These are phyloP conservation scores for Pipistrellus pygmaeus DNA, from an alignment of 2,797 vertebrate species.

Conservation along the genomic window DNA sequence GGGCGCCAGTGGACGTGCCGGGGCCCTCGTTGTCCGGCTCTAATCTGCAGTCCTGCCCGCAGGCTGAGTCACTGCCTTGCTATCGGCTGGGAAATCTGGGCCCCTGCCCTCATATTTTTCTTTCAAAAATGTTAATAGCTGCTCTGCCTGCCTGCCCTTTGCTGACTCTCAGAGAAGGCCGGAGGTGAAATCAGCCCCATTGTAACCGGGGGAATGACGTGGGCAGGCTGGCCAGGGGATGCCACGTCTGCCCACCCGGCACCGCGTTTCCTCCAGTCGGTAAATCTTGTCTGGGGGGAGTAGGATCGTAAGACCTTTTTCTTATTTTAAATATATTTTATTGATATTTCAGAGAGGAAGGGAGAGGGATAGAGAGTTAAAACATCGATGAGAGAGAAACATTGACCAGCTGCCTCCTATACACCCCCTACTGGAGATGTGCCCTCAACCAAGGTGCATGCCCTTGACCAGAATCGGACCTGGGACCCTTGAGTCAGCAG, in stretches of 20 bases:
- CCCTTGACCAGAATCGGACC: no score
- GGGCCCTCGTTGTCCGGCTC: background rate
- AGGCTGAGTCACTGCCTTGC: background rate
- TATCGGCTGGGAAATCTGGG: background rate
- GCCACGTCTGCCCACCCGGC: fast-evolving
- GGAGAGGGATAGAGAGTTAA: no score
- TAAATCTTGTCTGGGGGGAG: background rate
- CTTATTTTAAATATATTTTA: no score
- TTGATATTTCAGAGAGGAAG: no score
- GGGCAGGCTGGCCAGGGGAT: no score
- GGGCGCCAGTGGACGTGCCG: background rate
- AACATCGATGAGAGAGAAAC: no score
- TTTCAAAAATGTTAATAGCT: background rate
- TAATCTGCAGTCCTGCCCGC: background rate
- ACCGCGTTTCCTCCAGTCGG: background rate
- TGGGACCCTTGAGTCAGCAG: no score
- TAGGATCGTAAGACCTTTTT: no score
- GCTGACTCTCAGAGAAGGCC: background rate
- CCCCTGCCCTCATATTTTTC: background rate
- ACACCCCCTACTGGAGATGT: no score
- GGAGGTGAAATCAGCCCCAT: background rate
- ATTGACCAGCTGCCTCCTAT: no score
- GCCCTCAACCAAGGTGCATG: no score
- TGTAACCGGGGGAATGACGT: background rate
- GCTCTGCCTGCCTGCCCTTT: background rate